These are phyloP conservation scores for Ectropis crepuscularia DNA, from an alignment of 2,888 invertebrate species.

Conservation along the genomic window DNA sequence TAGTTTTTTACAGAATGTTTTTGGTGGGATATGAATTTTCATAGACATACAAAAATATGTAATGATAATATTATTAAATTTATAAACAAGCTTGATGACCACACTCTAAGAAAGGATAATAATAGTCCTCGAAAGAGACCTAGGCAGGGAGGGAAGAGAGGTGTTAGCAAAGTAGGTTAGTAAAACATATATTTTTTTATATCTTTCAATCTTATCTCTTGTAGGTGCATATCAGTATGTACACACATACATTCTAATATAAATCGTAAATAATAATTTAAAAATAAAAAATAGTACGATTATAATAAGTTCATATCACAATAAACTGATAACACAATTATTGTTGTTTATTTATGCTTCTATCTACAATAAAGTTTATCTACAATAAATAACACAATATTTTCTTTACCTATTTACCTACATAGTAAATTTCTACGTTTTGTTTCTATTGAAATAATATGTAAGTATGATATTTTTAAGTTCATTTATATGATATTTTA, in stretches of 20 bases:
- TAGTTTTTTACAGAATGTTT: no score
- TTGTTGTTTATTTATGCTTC: constrained; percentile 1
- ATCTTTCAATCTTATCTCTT: neutral
- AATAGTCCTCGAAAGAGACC: no score
- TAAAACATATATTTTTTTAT: no score
- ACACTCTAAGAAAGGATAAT: no score
- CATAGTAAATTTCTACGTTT: neutral
- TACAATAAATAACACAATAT: no score
- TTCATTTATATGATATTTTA: constrained; percentile 13
- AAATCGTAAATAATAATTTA: neutral
- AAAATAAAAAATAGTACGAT: neutral
- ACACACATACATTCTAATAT: neutral
- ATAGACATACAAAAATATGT: neutral
- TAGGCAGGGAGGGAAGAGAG: no score
- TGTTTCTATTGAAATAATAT: constrained; percentile 1
- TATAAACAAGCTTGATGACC: no score
- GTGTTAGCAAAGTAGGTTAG: no score
- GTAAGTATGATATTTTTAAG: constrained; percentile 16
- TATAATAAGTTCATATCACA: neutral
- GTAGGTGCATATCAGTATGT: neutral
- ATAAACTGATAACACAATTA: neutral
- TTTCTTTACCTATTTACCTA: constrained; percentile 1
- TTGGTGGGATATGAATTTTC: neutral
- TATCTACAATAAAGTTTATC: no score
- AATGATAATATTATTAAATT: neutral